These are phyloP conservation scores for Brenthis daphne DNA, from an alignment of 2,888 invertebrate genomes.

Conservation along the genomic window DNA sequence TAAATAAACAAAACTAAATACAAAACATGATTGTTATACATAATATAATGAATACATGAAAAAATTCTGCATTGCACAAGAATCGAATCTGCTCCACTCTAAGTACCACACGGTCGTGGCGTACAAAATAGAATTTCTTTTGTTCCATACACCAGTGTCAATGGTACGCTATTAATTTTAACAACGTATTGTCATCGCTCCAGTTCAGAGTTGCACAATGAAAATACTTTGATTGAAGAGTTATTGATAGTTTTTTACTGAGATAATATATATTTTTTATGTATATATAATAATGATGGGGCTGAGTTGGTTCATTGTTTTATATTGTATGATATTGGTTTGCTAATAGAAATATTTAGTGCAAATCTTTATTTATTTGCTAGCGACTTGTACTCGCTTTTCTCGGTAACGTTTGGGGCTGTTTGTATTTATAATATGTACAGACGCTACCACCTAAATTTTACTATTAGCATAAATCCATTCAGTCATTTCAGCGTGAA, in stretches of 20 bases:
- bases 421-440: no score
- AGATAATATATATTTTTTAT: neutral
- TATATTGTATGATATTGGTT: neutral
- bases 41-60: no score
- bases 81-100: neutral
- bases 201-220: slow-evolving; percentile 18
- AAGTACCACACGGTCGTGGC: neutral
- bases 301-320: neutral
- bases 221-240: slow-evolving; percentile 15
- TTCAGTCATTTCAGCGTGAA: no score
- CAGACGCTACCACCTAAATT: no score
- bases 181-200: slow-evolving; percentile 22
- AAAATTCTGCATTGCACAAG: neutral
- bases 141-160: slow-evolving; percentile 16
- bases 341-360: no score
- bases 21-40: no score
- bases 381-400: no score
- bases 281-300: neutral
- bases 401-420: no score
- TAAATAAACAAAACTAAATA: no score
- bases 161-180: slow-evolving; percentile 22
- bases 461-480: no score
- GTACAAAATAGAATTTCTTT: slow-evolving; percentile 11
- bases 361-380: no score
- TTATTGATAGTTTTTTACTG: slow-evolving; percentile 9